A percentile compares a stretch with the other conserved stretches of the same genome.
phyloP scores from a whole-genome alignment of 2,888 invertebrate species.

The Lissocephala sabroskyi region DNA sequence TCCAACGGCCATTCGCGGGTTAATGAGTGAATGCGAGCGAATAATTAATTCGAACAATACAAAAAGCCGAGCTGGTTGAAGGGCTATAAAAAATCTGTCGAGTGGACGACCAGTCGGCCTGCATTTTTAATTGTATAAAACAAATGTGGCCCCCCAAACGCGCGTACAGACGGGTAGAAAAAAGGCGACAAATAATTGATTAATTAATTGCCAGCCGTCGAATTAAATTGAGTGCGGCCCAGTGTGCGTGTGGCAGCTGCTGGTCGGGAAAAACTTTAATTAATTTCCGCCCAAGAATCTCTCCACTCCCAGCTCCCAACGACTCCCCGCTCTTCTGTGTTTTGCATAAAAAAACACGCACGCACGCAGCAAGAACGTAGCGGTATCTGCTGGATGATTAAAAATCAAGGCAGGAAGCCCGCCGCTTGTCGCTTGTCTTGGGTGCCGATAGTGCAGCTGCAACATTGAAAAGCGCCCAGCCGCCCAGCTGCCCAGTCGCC shows the following conservation, averaged over 20 bases:
- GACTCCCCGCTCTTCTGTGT: background rate
- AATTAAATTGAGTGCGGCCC: constrained; percentile 47
- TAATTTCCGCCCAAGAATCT: constrained; percentile 6
- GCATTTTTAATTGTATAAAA: constrained; percentile 19
- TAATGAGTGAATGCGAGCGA: too few relatives aligned
- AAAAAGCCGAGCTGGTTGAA: too few relatives aligned
- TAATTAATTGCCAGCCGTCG: constrained; percentile 59
- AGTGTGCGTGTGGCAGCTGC: constrained; percentile 5
- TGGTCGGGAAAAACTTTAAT: constrained; percentile 16
- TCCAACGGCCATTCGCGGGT: too few relatives aligned
- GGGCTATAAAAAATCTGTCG: constrained; percentile 10
- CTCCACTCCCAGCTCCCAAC: constrained; percentile 24
- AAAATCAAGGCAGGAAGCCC: constrained; percentile 21
- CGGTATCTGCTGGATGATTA: background rate
- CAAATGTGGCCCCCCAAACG: constrained; percentile 1
- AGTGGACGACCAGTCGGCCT: constrained; percentile 12
- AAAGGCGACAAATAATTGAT: constrained; percentile 44
- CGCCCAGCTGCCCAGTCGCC: too few relatives aligned
- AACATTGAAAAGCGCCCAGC: too few relatives aligned
- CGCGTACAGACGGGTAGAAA: constrained; percentile 9
- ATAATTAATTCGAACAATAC: constrained; percentile 41
- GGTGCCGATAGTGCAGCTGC: too few relatives aligned
- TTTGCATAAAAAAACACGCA: background rate
- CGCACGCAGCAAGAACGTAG: background rate
- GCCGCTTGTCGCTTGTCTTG: background rate